Conservation (phyloP, 2,113 vertebrate genomes). For the Stercorarius parasiticus region DNA sequence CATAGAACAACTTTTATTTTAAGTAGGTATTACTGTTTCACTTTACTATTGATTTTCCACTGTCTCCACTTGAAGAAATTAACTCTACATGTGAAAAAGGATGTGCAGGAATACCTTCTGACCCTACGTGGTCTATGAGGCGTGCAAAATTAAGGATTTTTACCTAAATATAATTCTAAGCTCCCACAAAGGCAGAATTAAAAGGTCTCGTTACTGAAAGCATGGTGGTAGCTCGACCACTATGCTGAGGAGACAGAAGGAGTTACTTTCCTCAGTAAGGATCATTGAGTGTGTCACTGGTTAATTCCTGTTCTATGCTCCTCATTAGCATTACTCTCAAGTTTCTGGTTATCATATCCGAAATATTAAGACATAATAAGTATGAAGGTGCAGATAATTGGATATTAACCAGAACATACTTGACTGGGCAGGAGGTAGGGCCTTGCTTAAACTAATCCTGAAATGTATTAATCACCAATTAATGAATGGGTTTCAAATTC, state of each 20-base stretch:
- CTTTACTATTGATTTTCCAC: not conserved
- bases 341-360: constrained; percentile 87
- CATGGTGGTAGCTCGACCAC: not conserved
- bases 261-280: constrained; percentile 64
- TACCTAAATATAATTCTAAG: not conserved
- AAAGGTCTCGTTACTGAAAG: not conserved
- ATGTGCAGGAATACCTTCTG: not conserved
- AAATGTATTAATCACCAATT: constrained; percentile 96
- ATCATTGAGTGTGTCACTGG: constrained; percentile 77
- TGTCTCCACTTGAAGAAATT: not conserved
- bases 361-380: constrained; percentile 94
- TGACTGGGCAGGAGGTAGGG: constrained; percentile 92
- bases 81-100: not conserved
- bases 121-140: not conserved
- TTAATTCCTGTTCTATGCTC: constrained; percentile 80
- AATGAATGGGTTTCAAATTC: constrained; percentile 87
- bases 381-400: constrained; percentile 93
- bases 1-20: not conserved
- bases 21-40: not conserved
- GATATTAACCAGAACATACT: constrained; percentile 97
- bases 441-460: constrained; percentile 92
- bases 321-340: constrained; percentile 89
- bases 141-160: not conserved
- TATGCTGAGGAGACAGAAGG: constrained; percentile 13
- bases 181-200: not conserved